phyloP scores from a whole-genome alignment of 1,140 invertebrate species.

The Heliconius hermathena region DNA sequence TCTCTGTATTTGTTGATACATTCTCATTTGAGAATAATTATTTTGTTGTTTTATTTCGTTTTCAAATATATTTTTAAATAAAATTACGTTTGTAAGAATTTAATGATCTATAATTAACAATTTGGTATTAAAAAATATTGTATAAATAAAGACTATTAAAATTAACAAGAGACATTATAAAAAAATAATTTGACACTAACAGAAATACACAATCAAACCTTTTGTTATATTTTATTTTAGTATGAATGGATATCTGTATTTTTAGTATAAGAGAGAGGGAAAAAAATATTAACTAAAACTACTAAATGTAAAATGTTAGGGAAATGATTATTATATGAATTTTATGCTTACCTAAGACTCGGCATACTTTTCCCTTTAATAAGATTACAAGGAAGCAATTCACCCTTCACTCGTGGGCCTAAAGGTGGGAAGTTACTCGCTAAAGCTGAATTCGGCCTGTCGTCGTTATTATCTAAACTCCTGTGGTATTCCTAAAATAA shows the following conservation, averaged over 20 bases:
- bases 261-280: not conserved
- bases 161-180: not conserved
- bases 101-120: too few relatives aligned
- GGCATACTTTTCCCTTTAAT: slow-evolving; percentile 98
- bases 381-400: slow-evolving; percentile 85
- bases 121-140: too few relatives aligned
- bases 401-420: slow-evolving; percentile 66
- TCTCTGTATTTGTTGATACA: not conserved
- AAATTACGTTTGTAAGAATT: too few relatives aligned
- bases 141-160: not conserved
- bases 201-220: not conserved
- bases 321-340: slow-evolving; percentile 9
- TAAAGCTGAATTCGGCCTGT: slow-evolving; percentile 74
- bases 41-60: too few relatives aligned
- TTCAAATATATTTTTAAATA: too few relatives aligned
- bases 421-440: slow-evolving; percentile 70
- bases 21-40: not conserved
- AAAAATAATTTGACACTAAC: not conserved
- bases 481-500: slow-evolving; percentile 87
- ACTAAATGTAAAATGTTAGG: slow-evolving; percentile 23
- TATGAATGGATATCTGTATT: slow-evolving; percentile 6
- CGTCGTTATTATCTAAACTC: slow-evolving; percentile 90
- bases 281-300: slow-evolving; percentile 30
- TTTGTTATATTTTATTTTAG: not conserved
- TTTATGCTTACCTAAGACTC: slow-evolving; percentile 89